Percentiles rank a stretch among this genome's conserved stretches.
Conservation (phyloP, 2,888 invertebrate species). For the Gerosis bhagava region DNA sequence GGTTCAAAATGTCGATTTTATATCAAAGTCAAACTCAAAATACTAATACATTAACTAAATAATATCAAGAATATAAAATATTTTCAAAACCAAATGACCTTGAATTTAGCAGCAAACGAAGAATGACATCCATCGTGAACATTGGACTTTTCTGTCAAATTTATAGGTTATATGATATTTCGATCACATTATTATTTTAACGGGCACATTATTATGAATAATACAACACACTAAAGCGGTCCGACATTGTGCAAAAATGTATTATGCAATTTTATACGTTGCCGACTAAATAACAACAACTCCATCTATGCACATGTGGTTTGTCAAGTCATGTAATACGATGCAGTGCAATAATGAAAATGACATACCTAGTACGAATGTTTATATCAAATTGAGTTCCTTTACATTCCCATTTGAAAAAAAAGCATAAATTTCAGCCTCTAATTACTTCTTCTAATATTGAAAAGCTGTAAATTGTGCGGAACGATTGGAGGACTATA, state of each 20-base stretch:
- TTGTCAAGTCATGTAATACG: constrained; percentile 67
- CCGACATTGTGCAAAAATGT: constrained; percentile 55
- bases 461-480: constrained; percentile 72
- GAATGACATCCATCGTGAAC: constrained; percentile 63
- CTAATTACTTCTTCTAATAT: constrained; percentile 55
- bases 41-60: not conserved
- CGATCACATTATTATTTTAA: constrained; percentile 39
- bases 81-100: constrained; percentile 43
- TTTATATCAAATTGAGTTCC: constrained; percentile 58
- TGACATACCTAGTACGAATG: constrained; percentile 72
- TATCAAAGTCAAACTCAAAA: too few species aligned
- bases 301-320: constrained; percentile 75
- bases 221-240: constrained; percentile 38
- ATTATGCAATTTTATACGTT: constrained; percentile 57
- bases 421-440: constrained; percentile 66
- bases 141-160: constrained; percentile 74
- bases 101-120: constrained; percentile 52
- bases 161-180: constrained; percentile 65
- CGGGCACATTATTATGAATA: constrained; percentile 38
- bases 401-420: constrained; percentile 53
- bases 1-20: too few species aligned
- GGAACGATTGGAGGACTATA: constrained; percentile 75
- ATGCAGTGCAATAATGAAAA: constrained; percentile 70
- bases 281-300: constrained; percentile 65
- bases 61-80: not conserved